Percentiles rank a stretch among this genome's conserved stretches.
These are phyloP conservation scores for Psettodes erumei DNA, from an alignment of 2,113 vertebrate species.

Conservation along the genomic window DNA sequence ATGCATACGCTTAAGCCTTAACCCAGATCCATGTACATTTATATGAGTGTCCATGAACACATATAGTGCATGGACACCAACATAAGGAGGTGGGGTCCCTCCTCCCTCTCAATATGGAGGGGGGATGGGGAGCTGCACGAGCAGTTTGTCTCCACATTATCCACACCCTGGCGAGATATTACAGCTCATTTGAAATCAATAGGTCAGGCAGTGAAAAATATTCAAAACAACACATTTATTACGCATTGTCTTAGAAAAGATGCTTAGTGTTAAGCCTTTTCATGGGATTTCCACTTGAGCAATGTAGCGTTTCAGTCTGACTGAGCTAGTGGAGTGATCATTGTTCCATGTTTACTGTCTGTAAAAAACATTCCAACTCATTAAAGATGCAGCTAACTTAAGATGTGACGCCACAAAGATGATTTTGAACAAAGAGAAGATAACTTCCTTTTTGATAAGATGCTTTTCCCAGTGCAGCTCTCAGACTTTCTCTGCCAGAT, in stretches of 20 bases:
- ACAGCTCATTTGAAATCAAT: slow-evolving; percentile 44
- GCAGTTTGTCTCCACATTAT: slow-evolving; percentile 58
- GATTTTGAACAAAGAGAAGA: background rate
- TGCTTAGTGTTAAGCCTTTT: background rate
- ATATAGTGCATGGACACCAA: slow-evolving; percentile 17
- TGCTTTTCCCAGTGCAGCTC: background rate
- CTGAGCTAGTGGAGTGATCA: background rate
- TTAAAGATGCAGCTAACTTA: background rate
- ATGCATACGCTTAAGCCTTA: slow-evolving; percentile 7
- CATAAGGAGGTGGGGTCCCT: slow-evolving; percentile 43
- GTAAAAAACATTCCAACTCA: background rate
- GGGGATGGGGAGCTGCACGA: slow-evolving; percentile 65
- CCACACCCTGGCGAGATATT: slow-evolving; percentile 29
- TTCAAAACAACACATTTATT: slow-evolving; percentile 6
- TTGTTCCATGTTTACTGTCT: background rate
- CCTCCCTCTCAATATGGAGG: slow-evolving; percentile 40
- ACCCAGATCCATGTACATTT: slow-evolving; percentile 17
- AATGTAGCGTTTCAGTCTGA: background rate
- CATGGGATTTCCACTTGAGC: background rate
- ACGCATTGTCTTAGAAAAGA: background rate
- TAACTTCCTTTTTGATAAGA: background rate
- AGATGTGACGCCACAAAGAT: background rate
- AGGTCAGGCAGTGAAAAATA: slow-evolving; percentile 18
- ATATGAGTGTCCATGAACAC: slow-evolving; percentile 9
- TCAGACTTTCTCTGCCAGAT: background rate